Conservation (phyloP, 2,797 vertebrate species). For the Serranus cabrilla region DNA sequence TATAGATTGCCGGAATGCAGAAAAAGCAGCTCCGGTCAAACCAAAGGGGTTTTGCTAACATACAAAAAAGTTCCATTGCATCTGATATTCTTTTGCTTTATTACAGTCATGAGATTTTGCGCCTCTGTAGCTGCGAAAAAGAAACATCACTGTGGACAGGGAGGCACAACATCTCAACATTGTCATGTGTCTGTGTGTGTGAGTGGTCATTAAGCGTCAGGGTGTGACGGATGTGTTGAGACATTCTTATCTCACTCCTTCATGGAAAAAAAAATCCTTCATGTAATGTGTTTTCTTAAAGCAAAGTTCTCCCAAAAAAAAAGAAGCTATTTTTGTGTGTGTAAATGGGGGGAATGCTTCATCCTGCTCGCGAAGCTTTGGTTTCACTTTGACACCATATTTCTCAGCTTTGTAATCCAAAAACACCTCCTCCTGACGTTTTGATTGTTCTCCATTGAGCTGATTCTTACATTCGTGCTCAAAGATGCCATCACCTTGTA, state of each 20-base stretch:
- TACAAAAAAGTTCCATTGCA: slow-evolving; percentile 89
- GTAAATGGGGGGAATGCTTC: slow-evolving; percentile 40
- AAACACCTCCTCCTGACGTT: slow-evolving; percentile 20
- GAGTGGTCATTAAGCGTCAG: slow-evolving; percentile 43
- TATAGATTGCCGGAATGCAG: slow-evolving; percentile 92
- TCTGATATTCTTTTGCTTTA: slow-evolving; percentile 86
- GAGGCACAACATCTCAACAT: slow-evolving; percentile 79
- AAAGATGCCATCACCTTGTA: slow-evolving; percentile 65
- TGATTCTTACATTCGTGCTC: slow-evolving; percentile 83
- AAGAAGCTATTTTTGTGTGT: slow-evolving; percentile 76
- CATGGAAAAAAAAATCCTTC: slow-evolving; percentile 61
- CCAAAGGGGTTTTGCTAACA: slow-evolving; percentile 86
- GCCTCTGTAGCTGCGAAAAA: slow-evolving; percentile 81
- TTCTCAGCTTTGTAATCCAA: slow-evolving; percentile 23
- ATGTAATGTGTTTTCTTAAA: slow-evolving; percentile 81
- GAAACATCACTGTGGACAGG: slow-evolving; percentile 76
- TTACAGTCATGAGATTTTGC: slow-evolving; percentile 86
- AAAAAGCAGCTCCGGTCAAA: slow-evolving; percentile 83
- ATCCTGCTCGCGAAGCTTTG: slow-evolving; percentile 82
- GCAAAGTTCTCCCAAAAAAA: slow-evolving; percentile 84
- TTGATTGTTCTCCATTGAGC: slow-evolving; percentile 79
- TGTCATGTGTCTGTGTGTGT: slow-evolving; percentile 51
- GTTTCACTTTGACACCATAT: slow-evolving; percentile 72
- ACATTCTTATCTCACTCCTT: slow-evolving; percentile 68
- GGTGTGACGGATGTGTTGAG: slow-evolving; percentile 52